Conservation (phyloP, 2,888 invertebrate species). For the Drosophila neotestacea region DNA sequence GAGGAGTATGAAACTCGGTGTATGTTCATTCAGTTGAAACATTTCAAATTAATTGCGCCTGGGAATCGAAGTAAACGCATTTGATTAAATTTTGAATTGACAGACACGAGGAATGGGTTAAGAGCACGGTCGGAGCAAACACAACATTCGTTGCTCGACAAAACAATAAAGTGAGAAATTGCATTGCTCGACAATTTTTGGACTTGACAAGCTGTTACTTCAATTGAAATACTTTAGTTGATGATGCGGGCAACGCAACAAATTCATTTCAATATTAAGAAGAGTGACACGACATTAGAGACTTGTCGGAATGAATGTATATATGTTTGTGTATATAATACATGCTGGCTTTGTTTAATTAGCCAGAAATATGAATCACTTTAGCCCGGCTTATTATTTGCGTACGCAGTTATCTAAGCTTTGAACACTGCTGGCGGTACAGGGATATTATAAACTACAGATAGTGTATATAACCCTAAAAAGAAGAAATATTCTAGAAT, state of each 20-base stretch:
- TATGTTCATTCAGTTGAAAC: constrained; percentile 69
- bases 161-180: constrained; percentile 28
- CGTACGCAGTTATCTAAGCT: neutral
- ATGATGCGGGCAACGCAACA: constrained; percentile 50
- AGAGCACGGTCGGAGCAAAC: constrained; percentile 17
- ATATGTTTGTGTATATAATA: neutral
- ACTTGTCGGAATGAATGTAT: neutral
- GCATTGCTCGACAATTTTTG: constrained; percentile 37
- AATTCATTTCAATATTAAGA: constrained; percentile 56
- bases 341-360: constrained; percentile 58
- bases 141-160: neutral
- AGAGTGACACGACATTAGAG: constrained; percentile 2
- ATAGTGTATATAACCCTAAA: neutral
- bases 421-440: neutral
- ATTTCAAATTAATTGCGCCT: constrained; percentile 80
- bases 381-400: neutral
- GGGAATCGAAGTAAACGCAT: constrained; percentile 78
- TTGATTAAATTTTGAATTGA: constrained; percentile 78
- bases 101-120: constrained; percentile 44
- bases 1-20: constrained; percentile 6
- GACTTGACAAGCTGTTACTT: constrained; percentile 20
- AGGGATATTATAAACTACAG: neutral
- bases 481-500: neutral
- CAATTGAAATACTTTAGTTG: constrained; percentile 46
- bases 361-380: constrained; percentile 37